Evolutionary conservation across 1,140 invertebrate genomes (phyloP), one percentile per base, ranked within the genome.

Genomic region (Neocloeon triangulifer): DNA sequence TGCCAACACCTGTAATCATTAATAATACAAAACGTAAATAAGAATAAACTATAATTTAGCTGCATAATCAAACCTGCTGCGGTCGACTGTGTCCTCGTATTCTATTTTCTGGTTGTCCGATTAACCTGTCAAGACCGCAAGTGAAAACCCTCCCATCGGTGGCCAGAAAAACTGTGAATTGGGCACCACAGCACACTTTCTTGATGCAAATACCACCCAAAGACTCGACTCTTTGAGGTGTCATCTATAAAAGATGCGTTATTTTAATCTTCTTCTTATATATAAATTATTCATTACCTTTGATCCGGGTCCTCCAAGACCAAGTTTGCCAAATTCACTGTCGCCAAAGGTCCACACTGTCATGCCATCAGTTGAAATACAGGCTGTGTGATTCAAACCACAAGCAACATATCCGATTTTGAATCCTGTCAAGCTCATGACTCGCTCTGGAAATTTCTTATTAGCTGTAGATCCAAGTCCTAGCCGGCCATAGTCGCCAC

Each of bases 321-420:
- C 69, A 17, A 70, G 48, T 47, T 73, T 70, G 7, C 69, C 69
- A 51, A 64, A 66, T 41, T 70, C 68, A 4, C 66, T 66, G 51
- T 73, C 69, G 2, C 70, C 70, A 52, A 72, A 73, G 3, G 64
- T 53, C 65, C 66, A 73, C 0, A 68, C 64, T n/a, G 45, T 56
- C 32, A 50, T 50, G 2, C 66, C 65, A 43, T 69, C 65, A 8
- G 42, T 35, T 7, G 62, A 64, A 19, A 69, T 48, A 46, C 65
- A 68, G 14, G 69, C 53, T 0, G 69, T 72, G 47, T 73, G 67
- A 40, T 69, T 69, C 19, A 69, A 46, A 10, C 67, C 67, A 51
- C 67, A 71, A 13, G 66, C 52, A 7, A 65, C 62, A 47, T 59
- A 41, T 15, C 45, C 60, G 40, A 65, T 42, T 32, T 43, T 50